Conservation (phyloP, 2,113 vertebrate genomes). For the Alethe castanea region DNA sequence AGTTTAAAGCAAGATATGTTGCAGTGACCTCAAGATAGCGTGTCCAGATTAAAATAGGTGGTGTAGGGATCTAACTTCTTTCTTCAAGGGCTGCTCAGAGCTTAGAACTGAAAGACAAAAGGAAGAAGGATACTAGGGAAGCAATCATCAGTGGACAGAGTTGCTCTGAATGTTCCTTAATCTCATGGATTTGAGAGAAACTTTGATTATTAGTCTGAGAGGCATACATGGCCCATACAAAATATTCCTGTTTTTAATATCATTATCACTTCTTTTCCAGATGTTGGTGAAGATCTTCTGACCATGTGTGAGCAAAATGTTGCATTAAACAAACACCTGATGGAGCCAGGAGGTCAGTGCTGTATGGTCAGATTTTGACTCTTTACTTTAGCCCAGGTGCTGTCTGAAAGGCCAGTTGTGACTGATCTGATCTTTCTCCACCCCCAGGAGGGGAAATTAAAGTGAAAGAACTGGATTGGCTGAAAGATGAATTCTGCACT, state of each 20-base stretch:
- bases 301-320: slow-evolving; percentile 88
- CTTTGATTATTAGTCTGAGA: neutral
- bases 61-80: neutral
- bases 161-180: neutral
- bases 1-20: neutral
- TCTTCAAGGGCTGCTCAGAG: neutral
- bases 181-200: neutral
- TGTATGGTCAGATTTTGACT: neutral
- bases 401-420: neutral
- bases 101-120: neutral
- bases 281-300: slow-evolving; percentile 90
- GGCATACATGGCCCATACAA: neutral
- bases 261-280: slow-evolving; percentile 64
- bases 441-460: slow-evolving; percentile 75
- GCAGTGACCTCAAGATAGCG: neutral
- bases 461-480: slow-evolving; percentile 87
- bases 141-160: neutral
- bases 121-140: neutral
- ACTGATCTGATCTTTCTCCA: neutral
- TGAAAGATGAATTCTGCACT: slow-evolving; percentile 79
- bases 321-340: slow-evolving; percentile 78
- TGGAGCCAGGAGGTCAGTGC: slow-evolving; percentile 74
- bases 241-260: neutral
- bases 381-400: neutral
- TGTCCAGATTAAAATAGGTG: neutral